Evolutionary conservation across 1,140 invertebrate species (phyloP), one percentile per base, ranked within the genome.

Genomic region (Himalopsyche phryganea): DNA sequence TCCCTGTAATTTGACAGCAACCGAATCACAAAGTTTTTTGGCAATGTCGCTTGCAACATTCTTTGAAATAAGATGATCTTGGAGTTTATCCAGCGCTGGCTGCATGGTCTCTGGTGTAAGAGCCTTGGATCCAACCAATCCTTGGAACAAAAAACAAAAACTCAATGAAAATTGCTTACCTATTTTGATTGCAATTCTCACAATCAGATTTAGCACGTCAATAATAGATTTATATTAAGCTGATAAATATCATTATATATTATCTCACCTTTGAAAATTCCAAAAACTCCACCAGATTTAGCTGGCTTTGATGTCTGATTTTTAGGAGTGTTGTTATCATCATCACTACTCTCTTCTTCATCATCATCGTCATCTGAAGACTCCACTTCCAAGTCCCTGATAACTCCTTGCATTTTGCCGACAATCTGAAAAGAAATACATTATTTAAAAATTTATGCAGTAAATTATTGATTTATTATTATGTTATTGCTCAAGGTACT

Each of bases 11-110:
- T 98, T 97, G 0, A 81, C 79, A 6, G 90, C 86, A 9, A 99
- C 95, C 3, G 95, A 98, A 46, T 98, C 91, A 71, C 97, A 99
- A 9, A 99, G 77, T 70, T 98, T 97, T 13, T 82, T 79, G 6
- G 97, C 86, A 65, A 99, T 98, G 65, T 99, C 97, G 0, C 93
- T 77, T 20, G 98, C 98, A 1, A 99, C 98, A 77, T 99, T 99
- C 74, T 99, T 99, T 0, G 83, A 81, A 65, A 99, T 98, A 19
- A 99, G 80, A 75, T 98, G 96, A 72, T 99, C 96, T 59, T 90
- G 90, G 78, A 99, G 82, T 75, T 98, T 98, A 44, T 98, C 95
- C 57, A 99, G 74, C 33, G 87, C 88, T 0, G 96, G 91, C 58
- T 84, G 76, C 81, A 99, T 87, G 50, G 91, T 85, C 13, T 85